These are phyloP conservation scores for Lottia gigantea DNA, from an alignment of 2,888 invertebrate genomes.

Conservation along the genomic window DNA sequence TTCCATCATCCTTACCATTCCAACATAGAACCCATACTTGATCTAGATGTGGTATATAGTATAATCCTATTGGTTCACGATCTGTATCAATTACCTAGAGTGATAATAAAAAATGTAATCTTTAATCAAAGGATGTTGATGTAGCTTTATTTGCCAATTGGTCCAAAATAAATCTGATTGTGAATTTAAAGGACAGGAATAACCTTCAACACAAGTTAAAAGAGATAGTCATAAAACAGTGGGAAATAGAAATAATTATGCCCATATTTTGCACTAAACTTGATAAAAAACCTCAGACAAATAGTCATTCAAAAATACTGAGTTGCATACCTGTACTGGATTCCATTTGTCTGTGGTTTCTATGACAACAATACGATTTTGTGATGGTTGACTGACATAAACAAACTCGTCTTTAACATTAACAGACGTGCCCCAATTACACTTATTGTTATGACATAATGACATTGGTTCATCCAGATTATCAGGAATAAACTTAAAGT, in stretches of 20 bases:
- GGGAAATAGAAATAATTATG: too few species aligned
- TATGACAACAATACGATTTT: constrained; percentile 79
- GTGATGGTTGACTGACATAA: constrained; percentile 79
- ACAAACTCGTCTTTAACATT: constrained; percentile 78
- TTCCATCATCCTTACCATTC: constrained; percentile 72
- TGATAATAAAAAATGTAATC: neutral
- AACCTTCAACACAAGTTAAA: too few species aligned
- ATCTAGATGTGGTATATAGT: constrained; percentile 78
- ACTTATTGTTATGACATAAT: constrained; percentile 67
- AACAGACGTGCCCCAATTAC: constrained; percentile 80
- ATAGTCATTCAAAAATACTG: too few species aligned
- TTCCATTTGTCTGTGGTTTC: constrained; percentile 72
- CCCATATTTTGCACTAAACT: too few species aligned
- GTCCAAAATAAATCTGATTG: too few species aligned
- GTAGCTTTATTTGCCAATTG: too few species aligned
- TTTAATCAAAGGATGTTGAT: neutral
- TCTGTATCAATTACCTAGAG: constrained; percentile 78
- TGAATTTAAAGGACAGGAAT: too few species aligned
- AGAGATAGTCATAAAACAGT: too few species aligned
- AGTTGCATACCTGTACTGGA: constrained; percentile 57
- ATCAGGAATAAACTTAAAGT: constrained; percentile 69
- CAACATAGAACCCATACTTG: constrained; percentile 82
- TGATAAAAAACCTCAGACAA: too few species aligned
- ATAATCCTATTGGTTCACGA: constrained; percentile 78
- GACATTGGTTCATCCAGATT: constrained; percentile 66